Conservation (phyloP, 2,797 vertebrate species). For the Xenentodon cancila region DNA sequence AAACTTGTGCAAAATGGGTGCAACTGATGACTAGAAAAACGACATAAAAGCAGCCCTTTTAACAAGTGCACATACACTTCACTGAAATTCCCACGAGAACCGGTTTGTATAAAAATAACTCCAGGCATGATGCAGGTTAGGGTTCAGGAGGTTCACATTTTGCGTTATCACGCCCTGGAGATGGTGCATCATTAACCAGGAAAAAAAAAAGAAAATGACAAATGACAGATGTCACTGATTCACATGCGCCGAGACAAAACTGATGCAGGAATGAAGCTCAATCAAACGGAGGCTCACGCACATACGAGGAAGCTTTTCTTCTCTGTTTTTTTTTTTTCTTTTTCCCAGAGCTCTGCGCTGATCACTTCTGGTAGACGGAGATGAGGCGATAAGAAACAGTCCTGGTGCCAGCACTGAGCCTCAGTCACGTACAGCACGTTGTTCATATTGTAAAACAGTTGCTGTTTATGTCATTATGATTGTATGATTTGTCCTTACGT, state of each 20-base stretch:
- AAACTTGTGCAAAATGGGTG: too few species aligned
- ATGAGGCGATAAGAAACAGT: too few species aligned
- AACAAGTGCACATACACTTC: background rate
- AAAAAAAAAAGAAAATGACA: conserved; percentile 35
- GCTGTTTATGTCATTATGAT: too few species aligned
- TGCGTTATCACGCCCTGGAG: conserved; percentile 6
- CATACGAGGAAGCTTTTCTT: background rate
- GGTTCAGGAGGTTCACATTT: background rate
- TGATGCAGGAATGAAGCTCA: background rate
- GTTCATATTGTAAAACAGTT: too few species aligned
- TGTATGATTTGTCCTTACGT: too few species aligned
- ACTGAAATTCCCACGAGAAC: background rate
- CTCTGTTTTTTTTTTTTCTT: too few species aligned
- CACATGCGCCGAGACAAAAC: background rate
- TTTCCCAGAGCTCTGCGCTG: too few species aligned
- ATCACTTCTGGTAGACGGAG: too few species aligned
- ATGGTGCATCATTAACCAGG: background rate
- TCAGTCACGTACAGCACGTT: background rate
- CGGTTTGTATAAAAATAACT: background rate
- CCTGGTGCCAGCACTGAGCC: background rate
- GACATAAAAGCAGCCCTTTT: background rate
- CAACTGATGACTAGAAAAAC: background rate
- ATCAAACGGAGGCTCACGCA: background rate
- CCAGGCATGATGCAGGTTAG: background rate
- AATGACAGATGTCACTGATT: conserved; percentile 3